Percentiles rank a stretch among this genome's conserved stretches.
phyloP scores from a whole-genome alignment of 2,113 vertebrate species.

The Prunella himalayana region DNA sequence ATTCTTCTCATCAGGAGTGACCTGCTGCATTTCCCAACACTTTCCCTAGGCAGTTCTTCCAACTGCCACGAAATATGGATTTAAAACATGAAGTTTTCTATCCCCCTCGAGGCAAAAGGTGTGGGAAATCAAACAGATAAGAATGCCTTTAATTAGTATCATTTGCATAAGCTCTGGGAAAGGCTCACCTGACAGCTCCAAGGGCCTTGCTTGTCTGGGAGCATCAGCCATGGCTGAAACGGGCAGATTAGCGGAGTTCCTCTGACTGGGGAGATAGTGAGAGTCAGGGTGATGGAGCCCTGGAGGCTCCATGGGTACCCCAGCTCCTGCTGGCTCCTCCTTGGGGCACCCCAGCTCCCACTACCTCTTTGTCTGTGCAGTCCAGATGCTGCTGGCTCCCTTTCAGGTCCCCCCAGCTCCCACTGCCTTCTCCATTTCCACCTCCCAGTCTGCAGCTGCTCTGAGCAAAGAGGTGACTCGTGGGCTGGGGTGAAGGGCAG shows the following conservation, averaged over 20 bases:
- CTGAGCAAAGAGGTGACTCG: neutral
- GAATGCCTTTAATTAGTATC: constrained; percentile 59
- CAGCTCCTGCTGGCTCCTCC: neutral
- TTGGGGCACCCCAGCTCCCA: neutral
- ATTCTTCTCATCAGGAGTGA: constrained; percentile 39
- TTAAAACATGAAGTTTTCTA: constrained; percentile 51
- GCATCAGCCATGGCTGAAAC: neutral
- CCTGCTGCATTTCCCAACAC: constrained; percentile 30
- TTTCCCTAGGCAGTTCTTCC: constrained; percentile 53
- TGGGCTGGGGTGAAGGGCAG: neutral
- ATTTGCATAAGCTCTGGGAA: constrained; percentile 64
- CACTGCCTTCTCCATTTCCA: neutral
- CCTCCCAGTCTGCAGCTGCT: neutral
- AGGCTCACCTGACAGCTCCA: constrained; percentile 49
- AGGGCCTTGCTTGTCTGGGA: constrained; percentile 33
- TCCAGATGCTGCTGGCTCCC: neutral
- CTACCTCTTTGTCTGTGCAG: neutral
- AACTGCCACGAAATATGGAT: neutral
- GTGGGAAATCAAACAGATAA: constrained; percentile 64
- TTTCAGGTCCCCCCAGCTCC: neutral
- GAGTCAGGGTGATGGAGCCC: neutral
- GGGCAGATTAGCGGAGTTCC: neutral
- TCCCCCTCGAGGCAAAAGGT: constrained; percentile 55
- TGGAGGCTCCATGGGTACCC: neutral
- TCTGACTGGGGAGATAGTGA: neutral